Conservation (phyloP, 2,797 vertebrate genomes). For the Denticeps clupeoides region DNA sequence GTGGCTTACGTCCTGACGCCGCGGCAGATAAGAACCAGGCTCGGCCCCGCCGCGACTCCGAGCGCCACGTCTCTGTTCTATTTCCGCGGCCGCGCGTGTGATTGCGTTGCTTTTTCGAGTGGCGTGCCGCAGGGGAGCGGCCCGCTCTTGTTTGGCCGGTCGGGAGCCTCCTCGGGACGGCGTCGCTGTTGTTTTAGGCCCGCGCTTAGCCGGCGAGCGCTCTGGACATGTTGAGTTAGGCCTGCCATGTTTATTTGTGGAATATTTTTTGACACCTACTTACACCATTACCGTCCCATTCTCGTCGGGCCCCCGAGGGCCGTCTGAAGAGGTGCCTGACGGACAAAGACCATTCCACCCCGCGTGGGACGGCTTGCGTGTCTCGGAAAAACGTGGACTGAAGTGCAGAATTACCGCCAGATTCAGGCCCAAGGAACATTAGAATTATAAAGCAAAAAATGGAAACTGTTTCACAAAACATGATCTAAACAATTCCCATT, state of each 20-base stretch:
- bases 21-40: constrained; percentile 65
- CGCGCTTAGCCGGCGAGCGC: constrained; percentile 58
- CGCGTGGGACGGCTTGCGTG: constrained; percentile 12
- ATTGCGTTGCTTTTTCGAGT: constrained; percentile 70
- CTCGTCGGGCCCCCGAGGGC: constrained; percentile 36
- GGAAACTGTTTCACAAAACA: too few relatives aligned
- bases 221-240: constrained; percentile 54
- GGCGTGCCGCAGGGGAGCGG: constrained; percentile 56
- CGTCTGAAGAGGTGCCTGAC: constrained; percentile 39
- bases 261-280: constrained; percentile 75
- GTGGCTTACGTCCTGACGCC: constrained; percentile 65
- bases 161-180: constrained; percentile 37
- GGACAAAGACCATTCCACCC: constrained; percentile 32
- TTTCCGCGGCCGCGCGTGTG: constrained; percentile 53
- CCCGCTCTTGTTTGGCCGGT: constrained; percentile 50
- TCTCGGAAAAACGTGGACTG: neutral
- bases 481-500: too few relatives aligned
- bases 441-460: too few relatives aligned
- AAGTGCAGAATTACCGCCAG: neutral
- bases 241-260: constrained; percentile 65
- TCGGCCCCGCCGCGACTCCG: constrained; percentile 44
- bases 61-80: constrained; percentile 44
- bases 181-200: constrained; percentile 59
- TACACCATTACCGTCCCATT: constrained; percentile 60
- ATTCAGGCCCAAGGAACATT: too few relatives aligned